A percentile compares a stretch with the other conserved stretches of the same genome.
Conservation (phyloP, 1,140 invertebrate species). For the Eriosoma lanigerum region DNA sequence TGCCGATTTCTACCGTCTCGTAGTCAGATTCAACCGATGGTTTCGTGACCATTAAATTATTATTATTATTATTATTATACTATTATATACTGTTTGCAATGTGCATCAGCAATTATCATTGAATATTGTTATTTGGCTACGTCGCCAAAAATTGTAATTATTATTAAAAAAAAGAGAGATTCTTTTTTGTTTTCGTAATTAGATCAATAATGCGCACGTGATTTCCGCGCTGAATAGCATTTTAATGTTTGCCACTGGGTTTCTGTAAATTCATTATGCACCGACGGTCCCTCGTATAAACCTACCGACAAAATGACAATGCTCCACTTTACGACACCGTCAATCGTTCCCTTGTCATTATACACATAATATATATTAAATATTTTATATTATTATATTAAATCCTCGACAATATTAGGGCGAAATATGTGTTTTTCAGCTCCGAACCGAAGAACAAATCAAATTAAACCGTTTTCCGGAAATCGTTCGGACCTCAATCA, state of each 20-base stretch:
- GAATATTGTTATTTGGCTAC: not conserved
- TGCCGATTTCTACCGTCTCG: no score
- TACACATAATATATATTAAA: no score
- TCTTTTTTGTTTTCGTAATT: slow-evolving; percentile 14
- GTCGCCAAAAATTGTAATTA: not conserved
- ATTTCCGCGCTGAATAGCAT: no score
- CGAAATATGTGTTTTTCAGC: not conserved
- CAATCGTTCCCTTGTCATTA: not conserved
- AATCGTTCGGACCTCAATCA: not conserved
- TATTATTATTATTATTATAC: no score
- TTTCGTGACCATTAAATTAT: no score
- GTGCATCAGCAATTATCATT: no score
- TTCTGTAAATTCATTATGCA: slow-evolving; percentile 16
- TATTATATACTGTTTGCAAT: no score
- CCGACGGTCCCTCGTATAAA: not conserved
- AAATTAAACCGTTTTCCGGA: slow-evolving; percentile 4
- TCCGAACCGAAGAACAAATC: not conserved
- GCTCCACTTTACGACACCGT: no score
- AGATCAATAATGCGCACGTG: not conserved
- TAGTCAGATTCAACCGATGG: no score
- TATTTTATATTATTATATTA: no score
- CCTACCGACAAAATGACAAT: no score
- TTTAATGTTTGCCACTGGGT: not conserved
- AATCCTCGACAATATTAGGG: not conserved
- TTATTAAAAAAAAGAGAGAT: slow-evolving; percentile 22